Conservation (phyloP, 2,113 vertebrate genomes). For the Rhagologus leucostigma region DNA sequence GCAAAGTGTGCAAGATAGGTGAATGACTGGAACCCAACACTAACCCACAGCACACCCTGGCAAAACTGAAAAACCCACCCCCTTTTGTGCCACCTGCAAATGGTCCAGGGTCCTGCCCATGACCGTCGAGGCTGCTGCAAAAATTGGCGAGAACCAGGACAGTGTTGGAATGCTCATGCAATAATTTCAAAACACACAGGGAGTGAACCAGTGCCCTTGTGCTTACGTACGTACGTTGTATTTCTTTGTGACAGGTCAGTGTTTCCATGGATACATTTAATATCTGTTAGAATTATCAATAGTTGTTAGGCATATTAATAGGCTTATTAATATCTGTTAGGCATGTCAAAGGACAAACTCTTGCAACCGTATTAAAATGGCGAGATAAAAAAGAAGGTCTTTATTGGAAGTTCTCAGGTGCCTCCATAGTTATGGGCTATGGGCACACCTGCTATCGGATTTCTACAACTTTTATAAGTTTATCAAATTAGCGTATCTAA, state of each 20-base stretch:
- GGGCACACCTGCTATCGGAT: accelerated
- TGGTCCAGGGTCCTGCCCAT: no score
- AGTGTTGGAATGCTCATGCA: background rate
- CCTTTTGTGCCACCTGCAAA: background rate
- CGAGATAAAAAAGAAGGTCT: background rate
- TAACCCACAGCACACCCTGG: accelerated
- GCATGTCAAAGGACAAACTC: background rate
- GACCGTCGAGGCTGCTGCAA: background rate
- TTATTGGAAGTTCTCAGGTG: background rate
- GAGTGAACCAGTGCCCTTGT: background rate
- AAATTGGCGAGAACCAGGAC: background rate
- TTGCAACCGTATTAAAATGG: background rate
- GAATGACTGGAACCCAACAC: accelerated
- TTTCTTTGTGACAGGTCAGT: background rate
- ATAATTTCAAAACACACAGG: background rate
- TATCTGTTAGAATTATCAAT: background rate
- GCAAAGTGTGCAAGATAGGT: background rate
- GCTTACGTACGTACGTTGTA: accelerated
- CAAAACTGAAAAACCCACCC: background rate
- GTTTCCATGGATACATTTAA: background rate
- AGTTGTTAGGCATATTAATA: background rate
- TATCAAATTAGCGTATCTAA: background rate
- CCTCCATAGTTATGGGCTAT: background rate
- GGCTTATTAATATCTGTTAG: background rate
- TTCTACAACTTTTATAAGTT: background rate